These are phyloP conservation scores for Slavum lentiscoides DNA, from an alignment of 2,888 invertebrate species.

Conservation along the genomic window DNA sequence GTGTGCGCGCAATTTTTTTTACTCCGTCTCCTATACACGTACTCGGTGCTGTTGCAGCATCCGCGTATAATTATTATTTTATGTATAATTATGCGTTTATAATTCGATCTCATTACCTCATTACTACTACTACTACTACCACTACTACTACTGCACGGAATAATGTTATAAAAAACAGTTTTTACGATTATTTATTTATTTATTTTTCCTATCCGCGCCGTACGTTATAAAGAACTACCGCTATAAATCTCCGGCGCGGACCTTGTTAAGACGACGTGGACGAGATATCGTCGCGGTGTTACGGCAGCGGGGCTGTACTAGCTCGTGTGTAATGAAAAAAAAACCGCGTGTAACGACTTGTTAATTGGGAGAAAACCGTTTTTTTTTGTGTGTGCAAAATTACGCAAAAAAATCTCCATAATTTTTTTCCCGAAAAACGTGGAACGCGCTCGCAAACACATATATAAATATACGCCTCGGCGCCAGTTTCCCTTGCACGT, in stretches of 20 bases:
- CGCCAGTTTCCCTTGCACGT: too few species aligned
- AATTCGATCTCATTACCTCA: conserved; percentile 28
- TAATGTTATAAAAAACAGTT: conserved; percentile 2
- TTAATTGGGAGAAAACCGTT: not conserved
- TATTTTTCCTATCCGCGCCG: too few species aligned
- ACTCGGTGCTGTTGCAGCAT: not conserved
- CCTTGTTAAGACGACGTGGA: conserved; percentile 6
- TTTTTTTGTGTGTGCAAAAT: not conserved
- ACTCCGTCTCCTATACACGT: not conserved
- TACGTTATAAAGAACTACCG: not conserved
- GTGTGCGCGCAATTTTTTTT: not conserved
- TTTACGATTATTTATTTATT: not conserved
- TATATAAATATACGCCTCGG: too few species aligned
- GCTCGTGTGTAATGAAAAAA: too few species aligned
- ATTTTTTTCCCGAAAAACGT: too few species aligned
- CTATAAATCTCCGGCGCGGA: conserved; percentile 10
- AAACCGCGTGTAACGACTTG: not conserved
- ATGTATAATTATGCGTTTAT: conserved; percentile 19
- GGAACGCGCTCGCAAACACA: too few species aligned
- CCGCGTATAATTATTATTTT: conserved; percentile 18
- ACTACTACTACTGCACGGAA: not conserved
- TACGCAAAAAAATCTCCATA: too few species aligned
- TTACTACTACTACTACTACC: not conserved
- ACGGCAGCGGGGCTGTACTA: not conserved
- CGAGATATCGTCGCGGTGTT: not conserved